Conservation (phyloP, 2,888 invertebrate genomes). For the Resseliella maxima region DNA sequence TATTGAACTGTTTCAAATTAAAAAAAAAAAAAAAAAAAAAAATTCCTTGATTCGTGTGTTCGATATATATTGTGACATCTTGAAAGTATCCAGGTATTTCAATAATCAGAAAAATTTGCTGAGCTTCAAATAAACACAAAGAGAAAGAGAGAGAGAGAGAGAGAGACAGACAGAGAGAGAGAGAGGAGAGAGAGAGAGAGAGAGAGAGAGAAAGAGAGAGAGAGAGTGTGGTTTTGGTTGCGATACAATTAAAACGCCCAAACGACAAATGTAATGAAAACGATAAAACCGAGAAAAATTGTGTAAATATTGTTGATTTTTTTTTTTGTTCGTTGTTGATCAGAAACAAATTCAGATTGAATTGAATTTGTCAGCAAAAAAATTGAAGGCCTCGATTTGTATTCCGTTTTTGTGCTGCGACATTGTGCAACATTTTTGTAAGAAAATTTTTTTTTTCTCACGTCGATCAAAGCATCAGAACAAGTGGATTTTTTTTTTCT, state of each 20-base stretch:
- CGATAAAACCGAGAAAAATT: background rate
- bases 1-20: background rate
- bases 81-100: slow-evolving; percentile 39
- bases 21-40: too few species aligned
- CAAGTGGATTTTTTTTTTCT: too few species aligned
- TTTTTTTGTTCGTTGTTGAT: background rate
- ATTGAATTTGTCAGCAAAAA: background rate
- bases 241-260: too few species aligned
- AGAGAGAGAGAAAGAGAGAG: too few species aligned
- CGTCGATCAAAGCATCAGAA: background rate
- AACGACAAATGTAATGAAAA: too few species aligned
- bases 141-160: too few species aligned
- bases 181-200: too few species aligned
- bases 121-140: too few species aligned
- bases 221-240: too few species aligned
- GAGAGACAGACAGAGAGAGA: too few species aligned
- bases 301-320: slow-evolving; percentile 25
- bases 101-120: background rate
- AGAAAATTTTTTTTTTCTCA: background rate
- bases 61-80: slow-evolving; percentile 5
- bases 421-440: background rate
- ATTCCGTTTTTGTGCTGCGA: background rate
- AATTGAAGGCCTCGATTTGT: background rate
- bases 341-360: background rate
- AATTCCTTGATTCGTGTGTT: background rate